Evolutionary conservation across 2,113 vertebrate species (phyloP), one percentile per base, ranked within the genome.

Genomic region (Hyla sarda): DNA sequence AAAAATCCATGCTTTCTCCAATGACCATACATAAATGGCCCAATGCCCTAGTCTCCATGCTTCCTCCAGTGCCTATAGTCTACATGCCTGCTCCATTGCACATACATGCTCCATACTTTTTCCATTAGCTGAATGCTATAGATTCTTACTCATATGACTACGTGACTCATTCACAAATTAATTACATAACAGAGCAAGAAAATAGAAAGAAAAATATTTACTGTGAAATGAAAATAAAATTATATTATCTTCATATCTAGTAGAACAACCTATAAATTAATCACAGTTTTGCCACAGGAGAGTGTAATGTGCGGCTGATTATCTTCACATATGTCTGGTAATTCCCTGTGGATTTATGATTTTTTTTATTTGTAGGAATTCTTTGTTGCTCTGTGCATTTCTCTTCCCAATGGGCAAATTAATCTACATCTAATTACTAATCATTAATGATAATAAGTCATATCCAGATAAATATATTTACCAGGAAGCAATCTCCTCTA

Each of bases 251-350:
- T 62, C 12, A 17, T 65, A 45, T 62, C 52, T 47, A 19, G 21
- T 28, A 21, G 58, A 81, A 28, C 54, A 32, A 25, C 14, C 28
- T 60, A 45, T 81, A 47, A 81, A 65, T 81, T 60, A 80, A 80
- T 80, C 77, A 62, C 77, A 58, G 54, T 41, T 45, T 41, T 56
- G 56, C 32, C 56, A 47, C 78, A 47, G 32, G n/a, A 81, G 78
- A 37, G 32, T 16, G 12, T 25, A 62, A 81, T 8, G 56, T 45
- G 41, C 23, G 56, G 32, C 58, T 81, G 56, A 81, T 65, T 81
- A 62, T 65, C 56, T n/a, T n/a, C 78, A 81, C 78, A 81, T 81
- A 81, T 81, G 78, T 81, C 78, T 54, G 32, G 6, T 12, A 81
- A 81, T 65, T 81, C 78, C 78, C 78, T n/a, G 37, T 14, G 78